phyloP scores from a whole-genome alignment of 2,797 vertebrate genomes.

The Hozukius guyotensis region DNA sequence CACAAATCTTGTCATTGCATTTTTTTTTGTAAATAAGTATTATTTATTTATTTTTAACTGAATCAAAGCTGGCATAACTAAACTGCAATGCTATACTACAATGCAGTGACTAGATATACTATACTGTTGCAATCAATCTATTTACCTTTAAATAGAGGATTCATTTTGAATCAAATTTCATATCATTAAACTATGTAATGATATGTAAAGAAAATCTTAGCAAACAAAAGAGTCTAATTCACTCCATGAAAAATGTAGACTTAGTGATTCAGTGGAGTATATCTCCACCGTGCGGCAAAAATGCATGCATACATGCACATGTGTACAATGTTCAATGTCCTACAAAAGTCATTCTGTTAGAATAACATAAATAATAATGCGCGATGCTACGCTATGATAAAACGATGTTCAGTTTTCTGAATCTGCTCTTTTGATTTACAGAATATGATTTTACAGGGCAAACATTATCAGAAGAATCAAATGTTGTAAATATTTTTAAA shows the following conservation, averaged over 20 bases:
- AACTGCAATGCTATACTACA: too few relatives aligned
- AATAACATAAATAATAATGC: too few relatives aligned
- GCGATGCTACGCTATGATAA: too few relatives aligned
- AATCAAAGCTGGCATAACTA: neutral
- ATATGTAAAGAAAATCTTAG: neutral
- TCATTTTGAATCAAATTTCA: neutral
- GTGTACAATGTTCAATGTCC: too few relatives aligned
- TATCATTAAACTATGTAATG: neutral
- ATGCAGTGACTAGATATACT: neutral
- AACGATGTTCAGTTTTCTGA: too few relatives aligned
- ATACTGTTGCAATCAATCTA: neutral
- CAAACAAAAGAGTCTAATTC: neutral
- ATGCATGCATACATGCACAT: too few relatives aligned
- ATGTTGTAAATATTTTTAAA: too few relatives aligned
- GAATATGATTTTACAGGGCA: too few relatives aligned
- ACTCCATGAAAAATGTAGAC: too few relatives aligned
- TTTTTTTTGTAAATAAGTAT: neutral
- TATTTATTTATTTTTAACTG: neutral
- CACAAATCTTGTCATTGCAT: neutral
- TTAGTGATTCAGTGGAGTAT: neutral
- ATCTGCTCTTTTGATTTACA: too few relatives aligned
- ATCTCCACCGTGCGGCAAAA: constrained; percentile 48
- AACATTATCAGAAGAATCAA: too few relatives aligned
- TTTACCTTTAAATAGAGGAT: neutral
- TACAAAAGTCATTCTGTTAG: too few relatives aligned